phyloP scores from a whole-genome alignment of 2,113 vertebrate genomes.

The Sakesphorus luctuosus region DNA sequence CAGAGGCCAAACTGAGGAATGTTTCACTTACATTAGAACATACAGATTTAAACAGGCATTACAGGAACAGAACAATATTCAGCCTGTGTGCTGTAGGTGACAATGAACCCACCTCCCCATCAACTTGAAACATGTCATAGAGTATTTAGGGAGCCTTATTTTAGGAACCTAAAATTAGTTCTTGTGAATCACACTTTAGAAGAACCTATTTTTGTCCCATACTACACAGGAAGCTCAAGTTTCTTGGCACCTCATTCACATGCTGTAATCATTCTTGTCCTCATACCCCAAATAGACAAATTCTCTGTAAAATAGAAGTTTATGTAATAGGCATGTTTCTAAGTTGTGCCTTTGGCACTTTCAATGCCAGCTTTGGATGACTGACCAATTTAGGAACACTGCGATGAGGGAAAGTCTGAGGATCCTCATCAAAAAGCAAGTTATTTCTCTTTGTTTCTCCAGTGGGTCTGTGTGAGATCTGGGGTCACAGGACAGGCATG shows the following conservation, averaged over 20 bases:
- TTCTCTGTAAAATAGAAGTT: background rate
- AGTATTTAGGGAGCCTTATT: slow-evolving; percentile 31
- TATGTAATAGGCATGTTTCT: background rate
- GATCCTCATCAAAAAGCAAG: background rate
- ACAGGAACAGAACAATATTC: slow-evolving; percentile 1
- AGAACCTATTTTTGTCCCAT: slow-evolving; percentile 34
- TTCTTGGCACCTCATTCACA: background rate
- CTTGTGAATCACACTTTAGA: slow-evolving; percentile 18
- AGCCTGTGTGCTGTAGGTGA: background rate
- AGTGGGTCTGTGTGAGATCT: background rate
- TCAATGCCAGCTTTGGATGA: background rate
- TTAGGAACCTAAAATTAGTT: slow-evolving; percentile 60
- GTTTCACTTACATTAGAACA: background rate
- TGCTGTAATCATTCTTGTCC: background rate
- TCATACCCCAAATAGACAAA: background rate
- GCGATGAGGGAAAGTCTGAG: background rate
- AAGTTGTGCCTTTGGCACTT: background rate
- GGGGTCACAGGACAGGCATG: background rate
- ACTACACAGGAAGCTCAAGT: slow-evolving; percentile 24
- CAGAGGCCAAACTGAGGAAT: background rate
- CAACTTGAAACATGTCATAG: background rate
- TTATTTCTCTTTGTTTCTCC: background rate
- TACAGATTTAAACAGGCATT: background rate
- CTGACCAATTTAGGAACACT: background rate
- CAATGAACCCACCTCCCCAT: background rate